Percentiles rank a stretch among this genome's conserved stretches.
These are phyloP conservation scores for Aphaenogaster ashmeadi DNA, from an alignment of 1,140 invertebrate species.

Conservation along the genomic window DNA sequence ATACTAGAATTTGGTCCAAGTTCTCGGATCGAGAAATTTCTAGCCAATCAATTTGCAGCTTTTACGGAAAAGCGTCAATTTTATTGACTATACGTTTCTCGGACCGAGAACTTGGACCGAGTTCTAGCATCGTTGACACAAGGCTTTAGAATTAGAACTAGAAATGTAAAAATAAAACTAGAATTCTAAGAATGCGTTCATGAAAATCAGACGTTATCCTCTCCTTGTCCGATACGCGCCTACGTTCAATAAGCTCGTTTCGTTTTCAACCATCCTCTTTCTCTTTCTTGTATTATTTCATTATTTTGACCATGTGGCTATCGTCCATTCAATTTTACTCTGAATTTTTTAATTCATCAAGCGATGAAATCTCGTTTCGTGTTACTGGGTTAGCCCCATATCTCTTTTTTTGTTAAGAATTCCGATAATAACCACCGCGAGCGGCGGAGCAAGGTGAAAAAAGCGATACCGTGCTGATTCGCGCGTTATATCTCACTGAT, in stretches of 20 bases:
- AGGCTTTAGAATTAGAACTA: no score
- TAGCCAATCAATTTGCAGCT: no score
- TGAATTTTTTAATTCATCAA: constrained; percentile 20
- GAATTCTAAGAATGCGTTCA: background rate
- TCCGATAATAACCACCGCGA: constrained; percentile 25
- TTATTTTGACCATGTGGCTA: background rate
- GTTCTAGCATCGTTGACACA: no score
- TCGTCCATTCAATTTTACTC: constrained; percentile 14
- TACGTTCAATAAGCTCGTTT: background rate
- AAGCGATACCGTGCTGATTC: background rate
- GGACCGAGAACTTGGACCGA: no score
- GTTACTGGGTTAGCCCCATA: constrained; percentile 1
- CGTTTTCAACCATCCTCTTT: constrained; percentile 13
- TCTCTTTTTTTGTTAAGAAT: constrained; percentile 39
- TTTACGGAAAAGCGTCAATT: no score
- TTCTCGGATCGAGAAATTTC: no score
- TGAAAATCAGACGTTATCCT: background rate
- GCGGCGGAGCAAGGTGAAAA: background rate
- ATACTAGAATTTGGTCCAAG: no score
- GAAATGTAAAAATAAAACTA: no score
- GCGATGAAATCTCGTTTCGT: background rate
- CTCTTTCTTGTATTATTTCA: background rate
- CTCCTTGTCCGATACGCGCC: background rate
- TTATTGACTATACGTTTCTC: no score
- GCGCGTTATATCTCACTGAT: constrained; percentile 14